A percentile compares a stretch with the other conserved stretches of the same genome.
These are phyloP conservation scores for Cataglyphis rosenhaueri DNA, from an alignment of 2,888 invertebrate species.

Conservation along the genomic window DNA sequence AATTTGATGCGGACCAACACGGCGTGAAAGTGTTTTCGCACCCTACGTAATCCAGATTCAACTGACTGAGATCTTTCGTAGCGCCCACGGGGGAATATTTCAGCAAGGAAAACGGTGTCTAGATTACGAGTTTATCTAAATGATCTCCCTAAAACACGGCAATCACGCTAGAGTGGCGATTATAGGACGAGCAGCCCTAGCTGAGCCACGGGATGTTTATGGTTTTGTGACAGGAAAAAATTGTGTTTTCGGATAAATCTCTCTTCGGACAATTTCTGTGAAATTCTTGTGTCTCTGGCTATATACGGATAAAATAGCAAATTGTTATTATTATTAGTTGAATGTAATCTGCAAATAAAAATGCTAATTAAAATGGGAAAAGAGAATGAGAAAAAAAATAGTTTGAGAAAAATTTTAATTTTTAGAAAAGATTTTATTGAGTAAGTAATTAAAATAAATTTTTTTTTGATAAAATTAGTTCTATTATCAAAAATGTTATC, in stretches of 20 bases:
- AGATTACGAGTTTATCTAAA: constrained; percentile 85
- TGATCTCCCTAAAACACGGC: constrained; percentile 79
- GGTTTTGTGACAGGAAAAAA: constrained; percentile 82
- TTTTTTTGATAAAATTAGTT: not conserved
- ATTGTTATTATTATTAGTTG: not conserved
- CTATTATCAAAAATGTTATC: not conserved
- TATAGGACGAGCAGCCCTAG: constrained; percentile 71
- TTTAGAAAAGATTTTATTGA: not conserved
- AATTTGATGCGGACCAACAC: constrained; percentile 70
- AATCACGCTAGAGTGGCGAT: constrained; percentile 77
- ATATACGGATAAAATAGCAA: not conserved
- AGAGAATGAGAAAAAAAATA: not conserved
- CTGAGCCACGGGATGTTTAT: constrained; percentile 77
- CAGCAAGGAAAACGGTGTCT: constrained; percentile 80
- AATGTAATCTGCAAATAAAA: not conserved
- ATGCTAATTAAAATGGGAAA: not conserved
- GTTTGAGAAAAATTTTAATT: not conserved
- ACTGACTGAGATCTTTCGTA: constrained; percentile 51
- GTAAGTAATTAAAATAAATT: not conserved
- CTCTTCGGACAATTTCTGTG: constrained; percentile 49
- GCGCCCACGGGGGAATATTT: constrained; percentile 81
- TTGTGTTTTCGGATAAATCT: constrained; percentile 75
- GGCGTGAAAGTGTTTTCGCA: constrained; percentile 67
- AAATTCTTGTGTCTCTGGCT: constrained; percentile 31
- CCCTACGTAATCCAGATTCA: constrained; percentile 53